Conservation (phyloP, 2,797 vertebrate species). For the Danio tinwini region DNA sequence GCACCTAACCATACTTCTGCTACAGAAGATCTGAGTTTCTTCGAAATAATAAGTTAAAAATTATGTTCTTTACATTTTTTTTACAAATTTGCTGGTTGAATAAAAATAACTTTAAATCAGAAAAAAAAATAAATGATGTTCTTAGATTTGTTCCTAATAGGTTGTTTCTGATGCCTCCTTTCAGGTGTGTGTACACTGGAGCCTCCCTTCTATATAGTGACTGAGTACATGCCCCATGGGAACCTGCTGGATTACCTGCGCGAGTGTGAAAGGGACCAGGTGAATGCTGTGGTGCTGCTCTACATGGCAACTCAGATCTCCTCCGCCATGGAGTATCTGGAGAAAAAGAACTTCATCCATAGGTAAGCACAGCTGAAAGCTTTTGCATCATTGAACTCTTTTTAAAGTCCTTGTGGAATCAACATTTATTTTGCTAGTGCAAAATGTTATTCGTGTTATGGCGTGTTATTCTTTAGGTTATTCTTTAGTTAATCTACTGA, state of each 20-base stretch:
- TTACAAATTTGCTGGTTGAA: too few relatives aligned
- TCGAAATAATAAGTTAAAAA: too few relatives aligned
- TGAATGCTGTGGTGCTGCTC: constrained; percentile 94
- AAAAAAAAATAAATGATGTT: too few relatives aligned
- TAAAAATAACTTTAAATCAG: too few relatives aligned
- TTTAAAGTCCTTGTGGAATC: too few relatives aligned
- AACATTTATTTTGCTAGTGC: too few relatives aligned
- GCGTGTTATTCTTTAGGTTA: too few relatives aligned
- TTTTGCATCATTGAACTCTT: neutral
- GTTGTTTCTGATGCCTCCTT: neutral
- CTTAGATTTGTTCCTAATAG: neutral
- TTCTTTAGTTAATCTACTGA: too few relatives aligned
- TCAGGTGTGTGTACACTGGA: constrained; percentile 97
- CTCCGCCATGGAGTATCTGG: constrained; percentile 98
- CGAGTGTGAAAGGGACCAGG: constrained; percentile 94
- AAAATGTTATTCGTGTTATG: too few relatives aligned
- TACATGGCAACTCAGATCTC: constrained; percentile 99
- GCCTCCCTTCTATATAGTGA: constrained; percentile 98
- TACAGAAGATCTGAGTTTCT: too few relatives aligned
- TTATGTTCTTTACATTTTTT: too few relatives aligned
- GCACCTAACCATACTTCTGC: too few relatives aligned
- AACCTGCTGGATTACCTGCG: constrained; percentile 96
- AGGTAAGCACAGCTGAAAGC: constrained; percentile 75
- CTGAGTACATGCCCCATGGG: constrained; percentile 97
- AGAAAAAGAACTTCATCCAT: constrained; percentile 99